These are phyloP conservation scores for Synanthedon formicaeformis DNA, from an alignment of 2,888 invertebrate species.

Conservation along the genomic window DNA sequence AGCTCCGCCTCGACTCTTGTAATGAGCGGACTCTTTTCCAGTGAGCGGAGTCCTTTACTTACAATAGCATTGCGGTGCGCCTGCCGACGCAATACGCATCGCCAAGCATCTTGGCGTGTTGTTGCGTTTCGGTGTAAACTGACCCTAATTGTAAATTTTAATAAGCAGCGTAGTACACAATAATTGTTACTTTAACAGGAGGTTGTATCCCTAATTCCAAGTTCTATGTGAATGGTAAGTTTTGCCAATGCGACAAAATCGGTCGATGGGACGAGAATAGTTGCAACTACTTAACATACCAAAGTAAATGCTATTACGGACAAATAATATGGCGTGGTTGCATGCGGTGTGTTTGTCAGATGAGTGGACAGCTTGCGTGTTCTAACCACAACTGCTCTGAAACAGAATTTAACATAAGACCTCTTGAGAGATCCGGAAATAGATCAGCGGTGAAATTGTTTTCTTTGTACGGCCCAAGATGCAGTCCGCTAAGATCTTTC, in stretches of 20 bases:
- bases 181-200: too few species aligned
- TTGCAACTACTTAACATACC: conserved; percentile 27
- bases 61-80: too few species aligned
- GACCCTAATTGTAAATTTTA: too few species aligned
- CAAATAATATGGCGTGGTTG: conserved; percentile 46
- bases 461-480: conserved; percentile 16
- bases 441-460: conserved; percentile 1
- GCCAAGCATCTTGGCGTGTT: too few species aligned
- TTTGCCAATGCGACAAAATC: conserved; percentile 38
- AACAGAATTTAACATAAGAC: neutral
- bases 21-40: too few species aligned
- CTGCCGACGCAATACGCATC: too few species aligned
- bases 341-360: conserved; percentile 45
- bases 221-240: conserved; percentile 33
- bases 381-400: conserved; percentile 29
- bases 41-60: too few species aligned
- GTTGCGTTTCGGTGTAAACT: too few species aligned
- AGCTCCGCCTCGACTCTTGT: too few species aligned
- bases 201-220: conserved; percentile 45
- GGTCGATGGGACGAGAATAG: conserved; percentile 38
- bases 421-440: neutral
- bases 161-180: too few species aligned
- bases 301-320: conserved; percentile 35
- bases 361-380: conserved; percentile 37
- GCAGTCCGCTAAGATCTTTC: conserved; percentile 45